Evolutionary conservation across 2,797 vertebrate genomes (phyloP), one percentile per base, ranked within the genome.

Genomic region (Philypnodon macrostomus): DNA sequence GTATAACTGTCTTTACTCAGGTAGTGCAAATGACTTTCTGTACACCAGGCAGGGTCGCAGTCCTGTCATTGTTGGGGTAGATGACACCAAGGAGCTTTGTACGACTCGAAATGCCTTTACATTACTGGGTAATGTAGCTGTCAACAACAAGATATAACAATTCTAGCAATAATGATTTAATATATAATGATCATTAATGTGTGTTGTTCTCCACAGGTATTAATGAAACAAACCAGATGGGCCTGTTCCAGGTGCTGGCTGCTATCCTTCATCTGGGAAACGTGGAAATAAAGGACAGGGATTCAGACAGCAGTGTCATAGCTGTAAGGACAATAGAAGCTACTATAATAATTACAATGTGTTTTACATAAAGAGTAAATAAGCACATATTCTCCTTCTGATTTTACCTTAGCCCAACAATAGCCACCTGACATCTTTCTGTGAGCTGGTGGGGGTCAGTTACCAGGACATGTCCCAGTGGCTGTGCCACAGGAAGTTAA

Each of bases 391-490:
- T 27, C 18, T 7, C 9, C 31, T 31, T 18, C 9, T 29, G 14
- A 16, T 41, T 16, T 5, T 38, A 3, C 16, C 24, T 1, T 57
- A 99, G 97, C 88, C 95, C 55, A 96, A 95, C 63, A 94, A 98
- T 2, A 80, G 82, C 16, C 93, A 97, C 67, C 89, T 99, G 63
- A 88, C 42, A 2, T 88, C 91, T 18, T 99, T 99, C 85, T 98
- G 94, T 4, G 94, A 97, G 45, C 87, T 99, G 52, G 94, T 98
- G 87, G 94, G 95, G 0, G 92, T 99, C 74, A 88, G 93, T 36
- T 97, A 95, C 38, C 92, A 95, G 63, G 95, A 98, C 78, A 97
- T 99, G 97, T 79, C 93, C 49, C 97, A 98, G 62, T 99, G 97
- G 97, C 92, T 99, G 35, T 98, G 96, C 81, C 95, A 99, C 55